Evolutionary conservation across 2,888 invertebrate species (phyloP).

Genomic region (Lacanobia oleracea): DNA sequence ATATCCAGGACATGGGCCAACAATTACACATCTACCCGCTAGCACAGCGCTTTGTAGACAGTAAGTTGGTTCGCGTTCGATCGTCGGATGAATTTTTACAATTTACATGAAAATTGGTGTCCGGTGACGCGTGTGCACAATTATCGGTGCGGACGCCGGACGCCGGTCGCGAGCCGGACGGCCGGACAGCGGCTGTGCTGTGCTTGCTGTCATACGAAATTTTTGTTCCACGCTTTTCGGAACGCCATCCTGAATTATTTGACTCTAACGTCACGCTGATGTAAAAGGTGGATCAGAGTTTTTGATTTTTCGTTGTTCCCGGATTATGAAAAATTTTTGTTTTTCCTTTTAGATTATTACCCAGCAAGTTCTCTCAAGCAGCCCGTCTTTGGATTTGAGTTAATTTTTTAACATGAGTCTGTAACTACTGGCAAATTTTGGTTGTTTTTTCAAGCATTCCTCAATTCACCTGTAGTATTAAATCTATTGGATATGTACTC

Average conservation of each 20-base stretch:
- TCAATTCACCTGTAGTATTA: too few relatives aligned
- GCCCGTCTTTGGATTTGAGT: too few relatives aligned
- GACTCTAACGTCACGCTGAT: not conserved
- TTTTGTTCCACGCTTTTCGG: constrained; percentile 38
- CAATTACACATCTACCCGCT: constrained; percentile 10
- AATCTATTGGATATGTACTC: too few relatives aligned
- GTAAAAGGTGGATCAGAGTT: not conserved
- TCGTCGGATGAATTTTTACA: constrained; percentile 68
- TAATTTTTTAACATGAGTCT: too few relatives aligned
- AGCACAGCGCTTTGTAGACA: constrained; percentile 21
- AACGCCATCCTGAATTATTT: constrained; percentile 34
- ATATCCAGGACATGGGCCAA: constrained; percentile 17
- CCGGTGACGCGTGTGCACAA: constrained; percentile 77
- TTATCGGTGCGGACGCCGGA: constrained; percentile 71
- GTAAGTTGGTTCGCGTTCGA: constrained; percentile 43
- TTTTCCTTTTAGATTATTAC: not conserved
- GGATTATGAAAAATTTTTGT: not conserved
- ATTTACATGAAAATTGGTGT: constrained; percentile 78
- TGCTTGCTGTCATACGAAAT: constrained; percentile 52
- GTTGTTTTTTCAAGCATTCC: too few relatives aligned
- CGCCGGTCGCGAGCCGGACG: constrained; percentile 33
- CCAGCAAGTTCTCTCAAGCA: too few relatives aligned
- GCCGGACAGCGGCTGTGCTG: constrained; percentile 28
- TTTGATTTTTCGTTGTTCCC: not conserved
- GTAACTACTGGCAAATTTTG: too few relatives aligned